Conservation (phyloP, 2,113 vertebrate species). For the Coturnix japonica region DNA sequence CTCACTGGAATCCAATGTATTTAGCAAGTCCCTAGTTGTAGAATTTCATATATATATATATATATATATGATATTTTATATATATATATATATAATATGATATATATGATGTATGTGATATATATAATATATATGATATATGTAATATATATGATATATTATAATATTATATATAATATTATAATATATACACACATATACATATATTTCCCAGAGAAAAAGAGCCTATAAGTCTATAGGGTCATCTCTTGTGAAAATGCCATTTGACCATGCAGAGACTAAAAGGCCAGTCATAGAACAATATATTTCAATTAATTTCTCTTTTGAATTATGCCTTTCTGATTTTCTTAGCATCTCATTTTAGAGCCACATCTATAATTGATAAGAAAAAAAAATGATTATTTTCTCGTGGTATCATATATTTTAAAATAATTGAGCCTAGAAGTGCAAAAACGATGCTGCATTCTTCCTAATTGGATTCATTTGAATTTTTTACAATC, state of each 20-base stretch:
- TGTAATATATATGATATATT: too few species aligned
- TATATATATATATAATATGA: too few species aligned
- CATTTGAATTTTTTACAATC: conserved; percentile 73
- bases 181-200: too few species aligned
- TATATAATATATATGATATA: too few species aligned
- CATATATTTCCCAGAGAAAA: background rate
- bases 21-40: background rate
- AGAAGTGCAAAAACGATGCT: conserved; percentile 49
- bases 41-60: background rate
- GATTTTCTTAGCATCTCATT: conserved; percentile 50
- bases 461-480: conserved; percentile 69
- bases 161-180: too few species aligned
- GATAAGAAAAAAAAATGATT: conserved; percentile 56
- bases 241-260: background rate
- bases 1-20: background rate
- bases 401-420: conserved; percentile 50
- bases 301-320: conserved; percentile 22
- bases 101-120: too few species aligned
- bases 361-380: conserved; percentile 53
- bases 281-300: background rate
- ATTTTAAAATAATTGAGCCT: conserved; percentile 67
- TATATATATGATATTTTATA: too few species aligned
- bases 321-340: conserved; percentile 32
- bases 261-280: background rate
- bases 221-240: background rate